phyloP scores from a whole-genome alignment of 1,140 invertebrate species.

The Manduca sexta region DNA sequence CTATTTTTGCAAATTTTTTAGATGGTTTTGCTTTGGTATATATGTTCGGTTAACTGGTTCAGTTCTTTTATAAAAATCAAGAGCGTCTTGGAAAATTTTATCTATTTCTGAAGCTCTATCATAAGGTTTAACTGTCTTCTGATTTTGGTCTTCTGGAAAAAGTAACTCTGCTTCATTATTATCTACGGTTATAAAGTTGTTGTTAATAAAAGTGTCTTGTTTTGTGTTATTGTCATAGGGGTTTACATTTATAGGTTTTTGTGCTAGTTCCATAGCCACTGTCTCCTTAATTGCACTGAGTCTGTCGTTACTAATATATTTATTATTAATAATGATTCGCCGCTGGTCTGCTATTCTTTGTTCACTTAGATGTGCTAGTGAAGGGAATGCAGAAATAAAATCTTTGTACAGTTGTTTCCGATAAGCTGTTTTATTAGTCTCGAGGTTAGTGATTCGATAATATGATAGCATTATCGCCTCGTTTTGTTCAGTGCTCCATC shows the following conservation, averaged over 20 bases:
- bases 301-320: not conserved
- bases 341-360: slow-evolving; percentile 3
- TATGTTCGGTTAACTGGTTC: no score
- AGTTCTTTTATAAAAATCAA: no score
- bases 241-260: not conserved
- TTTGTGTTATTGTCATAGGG: not conserved
- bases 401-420: slow-evolving; percentile 8
- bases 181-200: not conserved
- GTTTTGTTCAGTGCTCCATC: no score
- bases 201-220: not conserved
- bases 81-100: no score
- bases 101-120: no score
- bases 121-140: no score
- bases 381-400: not conserved
- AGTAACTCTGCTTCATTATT: slow-evolving; percentile 6
- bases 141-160: slow-evolving; percentile 4
- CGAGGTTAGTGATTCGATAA: slow-evolving; percentile 12
- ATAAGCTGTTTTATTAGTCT: slow-evolving; percentile 10
- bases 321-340: not conserved
- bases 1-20: no score
- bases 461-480: no score
- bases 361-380: not conserved
- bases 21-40: no score
- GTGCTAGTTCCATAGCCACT: not conserved
- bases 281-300: no score